phyloP scores from a whole-genome alignment of 2,797 vertebrate genomes.

The Halcyon badia region DNA sequence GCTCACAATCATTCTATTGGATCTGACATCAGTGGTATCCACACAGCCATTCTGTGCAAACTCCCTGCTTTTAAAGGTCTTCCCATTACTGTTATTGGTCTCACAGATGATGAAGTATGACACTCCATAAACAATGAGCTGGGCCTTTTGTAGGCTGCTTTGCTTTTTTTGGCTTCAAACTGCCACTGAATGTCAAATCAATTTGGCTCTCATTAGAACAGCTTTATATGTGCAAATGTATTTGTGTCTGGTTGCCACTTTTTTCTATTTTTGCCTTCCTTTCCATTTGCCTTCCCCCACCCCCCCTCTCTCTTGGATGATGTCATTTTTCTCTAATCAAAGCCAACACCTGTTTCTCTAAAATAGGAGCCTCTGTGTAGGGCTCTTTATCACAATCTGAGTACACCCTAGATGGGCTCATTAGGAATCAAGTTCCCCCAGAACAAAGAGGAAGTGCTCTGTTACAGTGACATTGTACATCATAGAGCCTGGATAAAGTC shows the following conservation, averaged over 20 bases:
- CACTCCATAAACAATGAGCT: constrained; percentile 98
- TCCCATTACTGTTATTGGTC: constrained; percentile 90
- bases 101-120: constrained; percentile 96
- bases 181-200: constrained; percentile 93
- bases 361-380: constrained; percentile 61
- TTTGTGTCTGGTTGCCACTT: constrained; percentile 87
- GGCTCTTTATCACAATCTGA: constrained; percentile 75
- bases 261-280: constrained; percentile 69
- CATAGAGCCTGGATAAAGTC: constrained; percentile 75
- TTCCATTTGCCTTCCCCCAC: constrained; percentile 62
- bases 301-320: constrained; percentile 77
- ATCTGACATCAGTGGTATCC: constrained; percentile 91
- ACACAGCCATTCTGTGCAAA: constrained; percentile 83
- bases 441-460: constrained; percentile 80
- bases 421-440: constrained; percentile 69
- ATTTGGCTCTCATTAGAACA: constrained; percentile 93
- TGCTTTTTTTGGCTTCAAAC: constrained; percentile 89
- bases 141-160: constrained; percentile 88
- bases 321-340: constrained; percentile 88
- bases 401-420: constrained; percentile 71
- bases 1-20: constrained; percentile 88
- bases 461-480: constrained; percentile 67
- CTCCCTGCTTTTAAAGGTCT: constrained; percentile 89
- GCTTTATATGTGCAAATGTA: constrained; percentile 91
- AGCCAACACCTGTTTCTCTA: constrained; percentile 86